Base-by-base conservation (phyloP, 2,113 vertebrate genomes). In the Rhea americana region DNA sequence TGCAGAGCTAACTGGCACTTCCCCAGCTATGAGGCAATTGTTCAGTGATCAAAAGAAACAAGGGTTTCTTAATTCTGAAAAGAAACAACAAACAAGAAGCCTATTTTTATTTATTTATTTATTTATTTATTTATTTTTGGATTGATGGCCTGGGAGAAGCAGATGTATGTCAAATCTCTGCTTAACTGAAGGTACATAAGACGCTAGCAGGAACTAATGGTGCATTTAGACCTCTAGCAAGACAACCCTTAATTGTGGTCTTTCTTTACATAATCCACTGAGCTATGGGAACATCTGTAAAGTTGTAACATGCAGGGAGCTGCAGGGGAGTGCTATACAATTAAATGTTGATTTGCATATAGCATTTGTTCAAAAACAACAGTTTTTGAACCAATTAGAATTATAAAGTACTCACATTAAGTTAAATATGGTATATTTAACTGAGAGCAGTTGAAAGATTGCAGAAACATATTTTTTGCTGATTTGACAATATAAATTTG, bases 61-160 rank as follows among this genome's bases (percentile, higher is more conserved):
- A 87, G 41, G 66, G 47, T 94, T 84, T 71, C 81, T 82, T 89
- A 75, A 77, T 82, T 70, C 75, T 72, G 63, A 79, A 91, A 87
- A 82, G 70, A 84, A 89, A 82, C 51, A 68, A 26, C 41, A 67
- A 73, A 25, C 70, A 89, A 75, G 65, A 70, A 41, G 81, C 79
- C 78, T 76, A 41, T 91, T 66, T 87, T 16, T n/a, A n/a, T n/a
- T n/a, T n/a, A n/a, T n/a, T n/a, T n/a, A n/a, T n/a, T n/a, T n/a
- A n/a, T n/a, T n/a, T n/a, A n/a, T n/a, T n/a, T n/a, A n/a, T n/a
- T n/a, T n/a, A n/a, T n/a, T 91, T 66, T 87, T 16, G 37, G 55
- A 86, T 30, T 8, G 61, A 43, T 58, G 47, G 61, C 51, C 63
- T 5, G 10, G 71, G 26, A 86, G 74, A 85, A 87, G 68, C 67